Conservation (phyloP, 2,888 invertebrate genomes). For the Parasteatoda lunata region DNA sequence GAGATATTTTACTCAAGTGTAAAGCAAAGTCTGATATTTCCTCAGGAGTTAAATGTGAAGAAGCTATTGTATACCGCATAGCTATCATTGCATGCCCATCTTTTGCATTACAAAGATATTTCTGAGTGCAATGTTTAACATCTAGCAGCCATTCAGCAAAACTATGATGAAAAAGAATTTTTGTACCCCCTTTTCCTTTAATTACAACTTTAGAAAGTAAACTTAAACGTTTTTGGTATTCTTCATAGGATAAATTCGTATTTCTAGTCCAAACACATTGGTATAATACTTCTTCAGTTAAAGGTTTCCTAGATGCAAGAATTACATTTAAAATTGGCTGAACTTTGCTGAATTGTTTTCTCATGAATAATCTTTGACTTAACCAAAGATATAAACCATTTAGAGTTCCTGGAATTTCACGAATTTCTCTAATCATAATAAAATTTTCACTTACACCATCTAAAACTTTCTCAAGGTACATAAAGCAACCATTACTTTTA, state of each 20-base stretch:
- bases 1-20: slow-evolving; percentile 75
- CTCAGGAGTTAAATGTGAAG: slow-evolving; percentile 73
- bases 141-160: slow-evolving; percentile 96
- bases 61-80: slow-evolving; percentile 81
- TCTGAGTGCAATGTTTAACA: slow-evolving; percentile 97
- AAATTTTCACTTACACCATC: slow-evolving; percentile 95
- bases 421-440: slow-evolving; percentile 90
- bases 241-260: slow-evolving; percentile 84
- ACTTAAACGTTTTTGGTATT: slow-evolving; percentile 86
- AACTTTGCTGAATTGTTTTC: slow-evolving; percentile 76
- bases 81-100: slow-evolving; percentile 92
- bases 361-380: slow-evolving; percentile 92
- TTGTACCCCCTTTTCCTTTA: slow-evolving; percentile 70
- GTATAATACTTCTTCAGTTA: slow-evolving; percentile 87
- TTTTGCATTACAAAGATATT: slow-evolving; percentile 89
- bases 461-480: slow-evolving; percentile 79
- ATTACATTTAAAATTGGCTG: slow-evolving; percentile 66
- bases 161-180: slow-evolving; percentile 90
- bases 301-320: slow-evolving; percentile 88
- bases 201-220: slow-evolving; percentile 82
- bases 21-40: slow-evolving; percentile 77
- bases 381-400: slow-evolving; percentile 96
- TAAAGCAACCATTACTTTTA: slow-evolving; percentile 86
- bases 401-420: slow-evolving; percentile 94
- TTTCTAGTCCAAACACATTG: slow-evolving; percentile 87